Percentiles rank a stretch among this genome's conserved stretches.
phyloP scores from a whole-genome alignment of 2,113 vertebrate species.

The Mus spicilegus region DNA sequence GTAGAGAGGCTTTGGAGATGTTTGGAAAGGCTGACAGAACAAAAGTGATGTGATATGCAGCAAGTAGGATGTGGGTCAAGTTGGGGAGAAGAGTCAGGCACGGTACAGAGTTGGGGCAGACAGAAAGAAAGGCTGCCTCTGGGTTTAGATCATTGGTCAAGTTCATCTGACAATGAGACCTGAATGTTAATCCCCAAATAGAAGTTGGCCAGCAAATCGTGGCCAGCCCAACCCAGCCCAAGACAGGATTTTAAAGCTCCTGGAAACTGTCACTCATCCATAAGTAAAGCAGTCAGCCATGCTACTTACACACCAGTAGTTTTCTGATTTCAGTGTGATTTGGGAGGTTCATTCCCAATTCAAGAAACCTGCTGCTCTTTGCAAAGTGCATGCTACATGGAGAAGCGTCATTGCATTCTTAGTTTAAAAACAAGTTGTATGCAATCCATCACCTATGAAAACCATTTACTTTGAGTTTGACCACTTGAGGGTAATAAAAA shows the following conservation, averaged over 20 bases:
- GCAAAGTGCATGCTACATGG: neutral
- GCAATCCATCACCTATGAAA: neutral
- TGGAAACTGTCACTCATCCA: neutral
- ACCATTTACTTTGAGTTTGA: neutral
- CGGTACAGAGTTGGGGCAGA: neutral
- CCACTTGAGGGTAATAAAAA: neutral
- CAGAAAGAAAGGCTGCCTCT: neutral
- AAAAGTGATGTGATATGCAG: neutral
- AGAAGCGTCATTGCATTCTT: neutral
- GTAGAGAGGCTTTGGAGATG: neutral
- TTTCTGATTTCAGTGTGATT: neutral
- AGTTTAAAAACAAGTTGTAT: neutral
- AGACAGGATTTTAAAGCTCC: conserved; percentile 1
- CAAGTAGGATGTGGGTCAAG: neutral
- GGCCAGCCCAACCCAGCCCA: no score
- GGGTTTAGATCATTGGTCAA: neutral
- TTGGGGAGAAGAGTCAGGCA: neutral
- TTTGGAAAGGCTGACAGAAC: neutral
- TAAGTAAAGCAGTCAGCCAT: neutral
- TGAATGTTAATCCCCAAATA: neutral
- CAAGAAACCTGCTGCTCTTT: neutral
- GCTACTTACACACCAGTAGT: neutral
- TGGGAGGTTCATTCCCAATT: neutral
- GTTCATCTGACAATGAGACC: neutral
- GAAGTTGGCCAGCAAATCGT: neutral